A percentile compares a stretch with the other conserved stretches of the same genome.
phyloP scores from a whole-genome alignment of 1,140 invertebrate genomes.

The Camponotus vicinus region DNA sequence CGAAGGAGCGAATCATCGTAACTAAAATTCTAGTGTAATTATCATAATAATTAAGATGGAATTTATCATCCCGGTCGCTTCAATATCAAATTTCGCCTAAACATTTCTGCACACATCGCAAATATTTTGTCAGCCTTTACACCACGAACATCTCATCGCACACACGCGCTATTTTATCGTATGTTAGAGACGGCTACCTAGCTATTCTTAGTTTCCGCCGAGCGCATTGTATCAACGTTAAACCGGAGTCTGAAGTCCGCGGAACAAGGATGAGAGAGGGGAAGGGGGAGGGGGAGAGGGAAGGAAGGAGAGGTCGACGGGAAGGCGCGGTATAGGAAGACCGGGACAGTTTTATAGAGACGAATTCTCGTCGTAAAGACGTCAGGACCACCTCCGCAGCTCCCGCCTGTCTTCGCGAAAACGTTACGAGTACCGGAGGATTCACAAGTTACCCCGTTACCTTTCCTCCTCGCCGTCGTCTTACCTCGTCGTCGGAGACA shows the following conservation, averaged over 20 bases:
- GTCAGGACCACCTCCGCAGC: slow-evolving; percentile 79
- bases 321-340: slow-evolving; percentile 64
- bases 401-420: slow-evolving; percentile 73
- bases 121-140: background rate
- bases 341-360: slow-evolving; percentile 84
- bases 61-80: background rate
- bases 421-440: slow-evolving; percentile 77
- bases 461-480: slow-evolving; percentile 60
- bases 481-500: slow-evolving; percentile 57
- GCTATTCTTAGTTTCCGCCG: slow-evolving; percentile 68
- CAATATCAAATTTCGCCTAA: background rate
- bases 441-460: slow-evolving; percentile 79
- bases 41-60: background rate
- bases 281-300: background rate
- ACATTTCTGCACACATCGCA: background rate
- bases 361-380: slow-evolving; percentile 83
- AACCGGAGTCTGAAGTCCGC: slow-evolving; percentile 49
- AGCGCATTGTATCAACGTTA: slow-evolving; percentile 73
- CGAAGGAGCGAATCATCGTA: background rate
- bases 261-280: slow-evolving; percentile 26
- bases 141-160: slow-evolving; percentile 3
- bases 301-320: background rate
- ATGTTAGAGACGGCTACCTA: slow-evolving; percentile 37
- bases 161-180: slow-evolving; percentile 39
- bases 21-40: background rate